These are phyloP conservation scores for Cirrhinus molitorella DNA, from an alignment of 2,797 vertebrate genomes.

Conservation along the genomic window DNA sequence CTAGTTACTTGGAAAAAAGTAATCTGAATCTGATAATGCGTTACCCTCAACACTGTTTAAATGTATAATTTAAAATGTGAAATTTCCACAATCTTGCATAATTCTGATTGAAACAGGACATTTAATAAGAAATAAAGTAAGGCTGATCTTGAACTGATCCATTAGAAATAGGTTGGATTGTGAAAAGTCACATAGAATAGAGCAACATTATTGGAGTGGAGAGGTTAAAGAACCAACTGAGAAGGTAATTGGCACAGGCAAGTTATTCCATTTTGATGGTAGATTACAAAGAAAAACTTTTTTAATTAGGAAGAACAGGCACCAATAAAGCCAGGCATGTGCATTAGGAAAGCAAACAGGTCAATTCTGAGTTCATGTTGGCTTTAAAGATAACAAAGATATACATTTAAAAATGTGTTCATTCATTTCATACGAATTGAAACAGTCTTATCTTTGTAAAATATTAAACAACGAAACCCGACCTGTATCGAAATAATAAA, in stretches of 20 bases:
- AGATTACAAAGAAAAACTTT: neutral
- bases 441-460: neutral
- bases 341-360: neutral
- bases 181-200: neutral
- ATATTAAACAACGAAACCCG: neutral
- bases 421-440: neutral
- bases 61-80: neutral
- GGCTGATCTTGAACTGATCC: neutral
- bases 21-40: too few relatives aligned
- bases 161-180: neutral
- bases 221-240: neutral
- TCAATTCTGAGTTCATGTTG: neutral
- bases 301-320: neutral
- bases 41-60: neutral
- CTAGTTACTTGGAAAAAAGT: too few relatives aligned
- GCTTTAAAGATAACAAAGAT: neutral
- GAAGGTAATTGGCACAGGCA: neutral
- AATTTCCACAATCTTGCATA: neutral
- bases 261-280: constrained; percentile 4
- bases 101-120: neutral
- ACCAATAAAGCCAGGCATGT: neutral
- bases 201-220: neutral
- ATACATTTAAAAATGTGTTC: neutral
- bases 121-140: neutral
- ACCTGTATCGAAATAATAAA: constrained; percentile 2